Evolutionary conservation across 2,888 invertebrate genomes (phyloP).

Genomic region (Seladonia tumulorum): DNA sequence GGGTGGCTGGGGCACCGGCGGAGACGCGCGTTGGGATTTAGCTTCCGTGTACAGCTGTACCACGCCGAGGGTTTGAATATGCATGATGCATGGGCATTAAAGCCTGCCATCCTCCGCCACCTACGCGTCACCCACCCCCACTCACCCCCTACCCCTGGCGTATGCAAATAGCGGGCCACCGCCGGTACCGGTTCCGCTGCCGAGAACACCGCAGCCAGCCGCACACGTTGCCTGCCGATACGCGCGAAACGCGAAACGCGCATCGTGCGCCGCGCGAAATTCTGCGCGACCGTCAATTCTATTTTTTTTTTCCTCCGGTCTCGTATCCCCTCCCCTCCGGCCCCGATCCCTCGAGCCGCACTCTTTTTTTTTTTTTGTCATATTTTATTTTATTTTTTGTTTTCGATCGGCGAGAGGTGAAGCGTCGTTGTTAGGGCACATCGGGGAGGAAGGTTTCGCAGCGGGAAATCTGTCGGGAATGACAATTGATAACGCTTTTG

Average conservation of each 20-base stretch:
- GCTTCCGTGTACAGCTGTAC: conserved; percentile 83
- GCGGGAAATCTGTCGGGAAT: conserved; percentile 28
- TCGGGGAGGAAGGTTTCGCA: conserved; percentile 16
- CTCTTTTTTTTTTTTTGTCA: background rate
- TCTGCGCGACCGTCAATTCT: conserved; percentile 43
- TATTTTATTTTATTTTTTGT: background rate
- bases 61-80: conserved; percentile 82
- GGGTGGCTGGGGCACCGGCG: conserved; percentile 49
- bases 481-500: conserved; percentile 2
- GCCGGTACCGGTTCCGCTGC: conserved; percentile 60
- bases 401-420: conserved; percentile 1
- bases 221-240: conserved; percentile 58
- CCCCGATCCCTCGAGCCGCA: background rate
- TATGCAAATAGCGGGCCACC: conserved; percentile 81
- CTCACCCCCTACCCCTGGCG: no score
- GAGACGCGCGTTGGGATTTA: conserved; percentile 81
- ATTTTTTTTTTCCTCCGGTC: conserved; percentile 42
- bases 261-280: conserved; percentile 55
- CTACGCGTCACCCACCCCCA: conserved; percentile 56
- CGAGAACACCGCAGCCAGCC: conserved; percentile 51
- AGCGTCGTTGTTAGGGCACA: conserved; percentile 3
- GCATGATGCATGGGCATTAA: conserved; percentile 84
- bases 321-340: background rate
- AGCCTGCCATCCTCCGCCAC: conserved; percentile 74
- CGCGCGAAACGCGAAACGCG: conserved; percentile 42